phyloP scores from a whole-genome alignment of 2,888 invertebrate species.

The Pelosia muscerda region DNA sequence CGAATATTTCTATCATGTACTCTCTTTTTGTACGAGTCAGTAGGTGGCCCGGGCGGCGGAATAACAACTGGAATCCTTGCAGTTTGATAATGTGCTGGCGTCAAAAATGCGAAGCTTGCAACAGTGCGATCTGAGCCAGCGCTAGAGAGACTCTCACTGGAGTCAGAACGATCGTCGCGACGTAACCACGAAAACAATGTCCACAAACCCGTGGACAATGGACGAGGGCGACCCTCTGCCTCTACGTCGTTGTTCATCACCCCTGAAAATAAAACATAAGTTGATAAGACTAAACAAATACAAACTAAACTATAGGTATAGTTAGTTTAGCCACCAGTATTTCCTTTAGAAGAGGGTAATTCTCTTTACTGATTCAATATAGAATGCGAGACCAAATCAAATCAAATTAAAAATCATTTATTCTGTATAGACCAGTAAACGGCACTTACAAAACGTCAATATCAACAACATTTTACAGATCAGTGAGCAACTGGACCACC shows the following conservation, averaged over 20 bases:
- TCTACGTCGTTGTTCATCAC: slow-evolving; percentile 76
- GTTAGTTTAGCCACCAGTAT: background rate
- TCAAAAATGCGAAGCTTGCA: slow-evolving; percentile 90
- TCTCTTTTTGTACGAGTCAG: slow-evolving; percentile 88
- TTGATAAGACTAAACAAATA: slow-evolving; percentile 1
- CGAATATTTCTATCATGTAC: slow-evolving; percentile 87
- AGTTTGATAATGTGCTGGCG: slow-evolving; percentile 83
- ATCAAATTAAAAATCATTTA: too few species aligned
- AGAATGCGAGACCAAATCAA: too few species aligned
- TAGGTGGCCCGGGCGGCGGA: slow-evolving; percentile 86
- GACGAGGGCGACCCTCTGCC: slow-evolving; percentile 74
- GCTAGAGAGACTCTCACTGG: slow-evolving; percentile 88
- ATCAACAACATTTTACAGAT: too few species aligned
- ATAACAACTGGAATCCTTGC: slow-evolving; percentile 72
- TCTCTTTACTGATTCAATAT: background rate
- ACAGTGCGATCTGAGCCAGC: slow-evolving; percentile 91
- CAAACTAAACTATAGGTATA: background rate
- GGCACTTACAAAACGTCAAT: too few species aligned
- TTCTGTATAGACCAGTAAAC: too few species aligned
- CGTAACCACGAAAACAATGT: slow-evolving; percentile 92
- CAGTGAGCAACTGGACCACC: too few species aligned
- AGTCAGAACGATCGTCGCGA: slow-evolving; percentile 81
- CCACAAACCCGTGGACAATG: slow-evolving; percentile 81
- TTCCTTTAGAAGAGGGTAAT: background rate
- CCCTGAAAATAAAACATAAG: slow-evolving; percentile 60